phyloP scores from a whole-genome alignment of 1,140 invertebrate species.

The Thaumetopoea pityocampa region DNA sequence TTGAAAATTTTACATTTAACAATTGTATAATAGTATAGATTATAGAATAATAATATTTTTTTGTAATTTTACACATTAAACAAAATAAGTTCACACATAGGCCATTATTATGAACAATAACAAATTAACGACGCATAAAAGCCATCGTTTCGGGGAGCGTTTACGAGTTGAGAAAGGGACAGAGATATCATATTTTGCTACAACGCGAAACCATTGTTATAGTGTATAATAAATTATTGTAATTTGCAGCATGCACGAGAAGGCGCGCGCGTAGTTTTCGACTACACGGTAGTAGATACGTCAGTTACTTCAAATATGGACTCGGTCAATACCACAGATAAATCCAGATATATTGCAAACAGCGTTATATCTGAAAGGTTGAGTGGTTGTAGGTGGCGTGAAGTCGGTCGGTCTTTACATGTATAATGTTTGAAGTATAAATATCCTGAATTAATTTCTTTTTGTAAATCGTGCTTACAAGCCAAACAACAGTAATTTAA shows the following conservation, averaged over 20 bases:
- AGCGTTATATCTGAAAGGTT: no score
- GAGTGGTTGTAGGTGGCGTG: no score
- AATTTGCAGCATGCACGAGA: slow-evolving; percentile 30
- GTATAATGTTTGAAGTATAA: no score
- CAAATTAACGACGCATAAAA: slow-evolving; percentile 20
- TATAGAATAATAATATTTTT: slow-evolving; percentile 1
- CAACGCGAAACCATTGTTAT: slow-evolving; percentile 34
- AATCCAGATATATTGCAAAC: no score
- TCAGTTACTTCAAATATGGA: neutral
- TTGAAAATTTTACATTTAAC: no score
- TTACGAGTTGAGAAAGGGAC: slow-evolving; percentile 15
- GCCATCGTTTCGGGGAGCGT: slow-evolving; percentile 20
- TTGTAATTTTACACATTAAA: slow-evolving; percentile 5
- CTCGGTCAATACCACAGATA: neutral
- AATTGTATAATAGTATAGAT: slow-evolving; percentile 4
- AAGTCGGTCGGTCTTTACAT: no score
- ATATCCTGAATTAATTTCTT: no score
- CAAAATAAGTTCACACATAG: neutral
- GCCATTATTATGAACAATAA: slow-evolving; percentile 14
- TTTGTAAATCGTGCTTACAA: no score
- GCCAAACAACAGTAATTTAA: no score
- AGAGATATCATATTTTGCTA: slow-evolving; percentile 20
- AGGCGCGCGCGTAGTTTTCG: slow-evolving; percentile 30
- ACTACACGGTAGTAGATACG: slow-evolving; percentile 28
- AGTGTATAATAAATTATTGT: slow-evolving; percentile 40